Percentiles rank a stretch among this genome's conserved stretches.
These are phyloP conservation scores for Pantherophis guttatus DNA, from an alignment of 2,113 vertebrate genomes.

Conservation along the genomic window DNA sequence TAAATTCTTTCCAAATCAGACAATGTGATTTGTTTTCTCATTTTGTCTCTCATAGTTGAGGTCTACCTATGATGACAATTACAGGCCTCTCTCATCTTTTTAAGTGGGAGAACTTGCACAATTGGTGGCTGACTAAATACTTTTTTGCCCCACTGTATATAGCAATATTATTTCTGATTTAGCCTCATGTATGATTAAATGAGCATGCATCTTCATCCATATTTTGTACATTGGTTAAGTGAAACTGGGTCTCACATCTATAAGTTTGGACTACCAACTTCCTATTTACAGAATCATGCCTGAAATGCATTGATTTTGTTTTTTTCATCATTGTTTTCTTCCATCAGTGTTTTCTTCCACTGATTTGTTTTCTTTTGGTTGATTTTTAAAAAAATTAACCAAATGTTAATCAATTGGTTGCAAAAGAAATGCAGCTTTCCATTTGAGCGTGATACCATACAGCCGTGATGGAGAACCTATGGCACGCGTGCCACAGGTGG, in stretches of 20 bases:
- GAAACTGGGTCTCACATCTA: not conserved
- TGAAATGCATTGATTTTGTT: not conserved
- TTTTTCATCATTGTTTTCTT: too few relatives aligned
- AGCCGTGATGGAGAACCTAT: too few relatives aligned
- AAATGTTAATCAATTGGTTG: not conserved
- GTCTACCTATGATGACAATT: too few relatives aligned
- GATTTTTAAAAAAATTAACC: not conserved
- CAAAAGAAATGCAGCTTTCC: not conserved
- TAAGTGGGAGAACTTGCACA: too few relatives aligned
- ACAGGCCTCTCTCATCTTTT: too few relatives aligned
- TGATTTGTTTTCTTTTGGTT: not conserved
- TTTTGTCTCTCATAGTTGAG: too few relatives aligned
- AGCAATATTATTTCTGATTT: not conserved
- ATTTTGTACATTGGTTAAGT: not conserved
- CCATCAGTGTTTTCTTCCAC: too few relatives aligned
- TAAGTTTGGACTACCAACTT: not conserved
- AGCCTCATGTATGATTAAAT: not conserved
- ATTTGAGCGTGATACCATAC: not conserved
- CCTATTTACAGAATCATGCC: not conserved
- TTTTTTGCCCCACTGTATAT: not conserved
- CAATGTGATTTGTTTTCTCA: too few relatives aligned
- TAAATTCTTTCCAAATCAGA: too few relatives aligned
- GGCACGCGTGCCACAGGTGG: too few relatives aligned
- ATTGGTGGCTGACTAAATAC: too few relatives aligned
- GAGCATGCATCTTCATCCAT: not conserved